phyloP scores from a whole-genome alignment of 2,797 vertebrate genomes.

The Halcyon chelicuti region DNA sequence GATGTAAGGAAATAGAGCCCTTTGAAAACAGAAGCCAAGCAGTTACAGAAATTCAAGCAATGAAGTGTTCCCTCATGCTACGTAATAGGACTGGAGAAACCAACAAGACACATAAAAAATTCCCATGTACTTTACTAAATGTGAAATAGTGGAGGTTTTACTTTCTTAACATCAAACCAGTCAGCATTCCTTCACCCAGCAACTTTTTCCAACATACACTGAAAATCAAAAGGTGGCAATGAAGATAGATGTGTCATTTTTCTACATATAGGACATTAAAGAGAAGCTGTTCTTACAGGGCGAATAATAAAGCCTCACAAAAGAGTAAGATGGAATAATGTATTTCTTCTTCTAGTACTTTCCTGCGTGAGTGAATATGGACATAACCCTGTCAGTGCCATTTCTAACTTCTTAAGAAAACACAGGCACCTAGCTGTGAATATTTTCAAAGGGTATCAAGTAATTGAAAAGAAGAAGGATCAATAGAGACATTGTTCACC shows the following conservation, averaged over 20 bases:
- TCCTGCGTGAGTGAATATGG: neutral
- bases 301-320: neutral
- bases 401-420: neutral
- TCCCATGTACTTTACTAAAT: neutral
- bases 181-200: neutral
- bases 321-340: neutral
- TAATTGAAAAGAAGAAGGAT: neutral
- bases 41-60: neutral
- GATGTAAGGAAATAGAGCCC: neutral
- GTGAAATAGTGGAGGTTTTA: neutral
- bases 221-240: neutral
- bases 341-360: neutral
- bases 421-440: neutral
- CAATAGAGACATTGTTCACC: neutral
- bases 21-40: neutral
- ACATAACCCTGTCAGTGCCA: neutral
- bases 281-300: neutral
- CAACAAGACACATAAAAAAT: neutral
- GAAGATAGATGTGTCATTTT: neutral
- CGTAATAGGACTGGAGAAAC: neutral
- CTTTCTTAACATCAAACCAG: neutral
- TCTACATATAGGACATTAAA: neutral
- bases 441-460: neutral
- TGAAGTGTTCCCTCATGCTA: neutral
- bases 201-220: neutral